These are phyloP conservation scores for Antechinus stuartii DNA, from an alignment of 2,113 vertebrate species.

Conservation along the genomic window DNA sequence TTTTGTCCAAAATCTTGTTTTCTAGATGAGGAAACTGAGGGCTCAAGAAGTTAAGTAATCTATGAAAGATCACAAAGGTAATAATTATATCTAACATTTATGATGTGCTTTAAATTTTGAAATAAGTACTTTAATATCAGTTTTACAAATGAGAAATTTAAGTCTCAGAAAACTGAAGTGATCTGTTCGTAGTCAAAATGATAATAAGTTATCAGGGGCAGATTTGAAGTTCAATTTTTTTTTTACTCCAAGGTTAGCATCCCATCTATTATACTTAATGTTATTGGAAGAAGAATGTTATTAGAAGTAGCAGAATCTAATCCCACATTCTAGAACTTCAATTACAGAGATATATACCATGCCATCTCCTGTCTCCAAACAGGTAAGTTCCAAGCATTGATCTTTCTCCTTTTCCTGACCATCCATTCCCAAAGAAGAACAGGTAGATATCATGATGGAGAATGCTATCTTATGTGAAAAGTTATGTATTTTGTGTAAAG, in stretches of 20 bases:
- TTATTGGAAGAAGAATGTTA: neutral
- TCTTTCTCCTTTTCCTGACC: neutral
- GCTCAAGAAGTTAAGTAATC: neutral
- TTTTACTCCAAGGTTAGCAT: neutral
- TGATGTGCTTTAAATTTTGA: neutral
- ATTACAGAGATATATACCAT: neutral
- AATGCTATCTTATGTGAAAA: neutral
- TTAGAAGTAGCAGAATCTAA: neutral
- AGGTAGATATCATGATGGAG: neutral
- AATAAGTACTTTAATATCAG: neutral
- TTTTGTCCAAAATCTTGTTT: neutral
- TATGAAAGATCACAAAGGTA: neutral
- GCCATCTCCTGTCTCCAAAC: neutral
- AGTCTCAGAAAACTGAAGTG: neutral
- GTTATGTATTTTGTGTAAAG: neutral
- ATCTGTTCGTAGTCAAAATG: neutral
- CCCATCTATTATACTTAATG: neutral
- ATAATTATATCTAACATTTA: neutral
- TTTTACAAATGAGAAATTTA: neutral
- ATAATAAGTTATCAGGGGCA: neutral
- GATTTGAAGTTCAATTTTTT: neutral
- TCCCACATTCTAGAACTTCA: neutral
- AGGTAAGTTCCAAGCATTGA: neutral
- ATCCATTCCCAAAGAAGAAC: neutral
- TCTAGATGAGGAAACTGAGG: neutral